Base-by-base conservation (phyloP, 37 sponge, comb jelly and placozoan species). In the Cliona cf. orientalis region DNA sequence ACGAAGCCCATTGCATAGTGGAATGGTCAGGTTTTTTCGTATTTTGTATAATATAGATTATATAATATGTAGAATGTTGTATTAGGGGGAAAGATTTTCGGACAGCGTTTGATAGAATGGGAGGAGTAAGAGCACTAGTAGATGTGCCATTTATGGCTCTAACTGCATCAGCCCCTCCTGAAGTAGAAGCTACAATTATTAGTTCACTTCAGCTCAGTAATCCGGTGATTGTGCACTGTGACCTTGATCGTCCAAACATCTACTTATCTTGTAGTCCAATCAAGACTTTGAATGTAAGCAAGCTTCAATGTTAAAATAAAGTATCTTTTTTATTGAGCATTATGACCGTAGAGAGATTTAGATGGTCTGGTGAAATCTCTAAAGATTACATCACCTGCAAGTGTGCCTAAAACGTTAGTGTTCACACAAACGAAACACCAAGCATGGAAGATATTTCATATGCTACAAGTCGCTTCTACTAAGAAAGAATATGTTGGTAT, bases 141-240 rank as follows among this genome's bases (percentile, higher is more conserved):
- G n/a, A n/a, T n/a, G n/a, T n/a, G n/a, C 73, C 73, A 45, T 46
- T 72, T 45, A 72, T 72, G 7, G 69, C 69, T 37, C 69, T 72
- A 21, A 72, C 73, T 29, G 73, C 73, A 42, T 32, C 73, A 72
- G 73, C 73, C 14, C 32, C 73, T 22, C 73, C 49, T 26, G 5
- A 11, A 5, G 14, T 31, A 11, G 11, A 45, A 25, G 29, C 5
- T 32, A 6, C 9, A 4, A 72, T 72, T 11, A n/a, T 12, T 29
- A 31, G 25, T 5, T 46, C 73, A 28, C 55, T 72, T 12, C 29
- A 45, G 7, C 73, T 72, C 14, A 25, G 5, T 5, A 22, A 42
- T 23, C 55, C 73, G 45, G 73, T 25, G 9, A 55, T 72, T 42
- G 55, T 72, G 5, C 45, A 25, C 5, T 12, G 55, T 49, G 11